Base-by-base conservation (phyloP, 2,888 invertebrate genomes). In the Acrocyrtus sp. region DNA sequence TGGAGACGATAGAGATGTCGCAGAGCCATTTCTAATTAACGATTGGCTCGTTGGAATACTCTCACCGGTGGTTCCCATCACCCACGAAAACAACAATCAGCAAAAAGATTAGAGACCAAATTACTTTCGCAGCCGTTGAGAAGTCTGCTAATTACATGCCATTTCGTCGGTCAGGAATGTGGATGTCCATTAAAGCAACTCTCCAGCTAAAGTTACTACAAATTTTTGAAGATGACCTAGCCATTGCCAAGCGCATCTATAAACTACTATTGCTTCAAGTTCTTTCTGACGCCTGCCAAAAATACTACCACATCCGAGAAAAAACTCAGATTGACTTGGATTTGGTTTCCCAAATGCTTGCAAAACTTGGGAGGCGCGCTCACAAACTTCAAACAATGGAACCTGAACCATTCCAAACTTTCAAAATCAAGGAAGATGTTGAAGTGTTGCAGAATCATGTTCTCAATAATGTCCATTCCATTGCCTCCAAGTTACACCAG, bases 161-260 rank as follows among this genome's bases (percentile, higher is more conserved):
- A 0, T 68, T 68, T 19, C 53, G 68, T 15, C 68, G 68, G 5
- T 68, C 68, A 1, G 68, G 68, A 34, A 24, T 68, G 61, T 68
- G 54, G 54, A 60, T 61, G 53, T 53, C 68, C 8, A 26, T 53
- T 19, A 68, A 68, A 15, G 61, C 61, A 0, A 27, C 17, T 10
- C n/a, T 68, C 0, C 68, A 54, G 10, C 34, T 68, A 21, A 41
- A 43, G 29, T 22, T 47, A 15, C 17, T 29, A 34, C 5, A 34
- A 12, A 34, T 34, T 34, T n/a, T 45, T 5, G 5, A 45, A 45
- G 45, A n/a, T n/a, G 15, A 45, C n/a, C 19, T 5, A 10, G 17
- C 8, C n/a, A 45, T 8, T 34, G 51, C 72, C 22, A 54, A 29
- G 21, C 39, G 57, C 3, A 22, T 65, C n/a, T 72, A 65, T 43